Percentiles rank a stretch among this genome's conserved stretches.
Evolutionary conservation across 2,113 vertebrate genomes (phyloP).

Genomic region (Hassar affinis): DNA sequence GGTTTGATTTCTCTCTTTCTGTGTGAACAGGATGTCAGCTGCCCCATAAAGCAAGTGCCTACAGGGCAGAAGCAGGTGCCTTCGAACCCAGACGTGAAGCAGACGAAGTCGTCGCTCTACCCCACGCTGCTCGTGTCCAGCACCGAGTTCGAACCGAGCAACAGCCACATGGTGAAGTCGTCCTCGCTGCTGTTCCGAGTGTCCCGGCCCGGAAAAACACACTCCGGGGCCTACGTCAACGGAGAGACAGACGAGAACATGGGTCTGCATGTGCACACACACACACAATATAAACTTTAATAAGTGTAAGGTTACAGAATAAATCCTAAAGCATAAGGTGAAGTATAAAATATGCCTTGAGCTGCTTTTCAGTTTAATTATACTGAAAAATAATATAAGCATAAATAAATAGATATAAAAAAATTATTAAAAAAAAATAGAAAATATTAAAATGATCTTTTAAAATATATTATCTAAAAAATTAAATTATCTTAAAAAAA

Average conservation of each 20-base stretch:
- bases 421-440: too few species aligned
- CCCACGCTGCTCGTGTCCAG: constrained; percentile 95
- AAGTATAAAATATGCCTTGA: too few species aligned
- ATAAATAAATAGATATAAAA: too few species aligned
- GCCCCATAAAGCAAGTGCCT: constrained; percentile 98
- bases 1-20: constrained; percentile 11
- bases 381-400: too few species aligned
- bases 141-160: constrained; percentile 98
- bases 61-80: constrained; percentile 99
- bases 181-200: constrained; percentile 98
- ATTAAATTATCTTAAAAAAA: too few species aligned
- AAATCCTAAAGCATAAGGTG: too few species aligned
- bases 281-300: not conserved
- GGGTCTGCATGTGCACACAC: constrained; percentile 69
- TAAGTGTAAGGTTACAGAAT: too few species aligned
- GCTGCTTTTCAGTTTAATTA: too few species aligned
- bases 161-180: constrained; percentile 99
- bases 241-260: constrained; percentile 96
- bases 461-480: too few species aligned
- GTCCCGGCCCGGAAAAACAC: constrained; percentile 87
- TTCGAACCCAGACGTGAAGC: constrained; percentile 97
- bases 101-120: constrained; percentile 90
- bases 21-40: constrained; percentile 90
- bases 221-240: constrained; percentile 85
- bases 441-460: too few species aligned